Conservation (phyloP, 2,113 vertebrate species). For the Thamnophis sirtalis region DNA sequence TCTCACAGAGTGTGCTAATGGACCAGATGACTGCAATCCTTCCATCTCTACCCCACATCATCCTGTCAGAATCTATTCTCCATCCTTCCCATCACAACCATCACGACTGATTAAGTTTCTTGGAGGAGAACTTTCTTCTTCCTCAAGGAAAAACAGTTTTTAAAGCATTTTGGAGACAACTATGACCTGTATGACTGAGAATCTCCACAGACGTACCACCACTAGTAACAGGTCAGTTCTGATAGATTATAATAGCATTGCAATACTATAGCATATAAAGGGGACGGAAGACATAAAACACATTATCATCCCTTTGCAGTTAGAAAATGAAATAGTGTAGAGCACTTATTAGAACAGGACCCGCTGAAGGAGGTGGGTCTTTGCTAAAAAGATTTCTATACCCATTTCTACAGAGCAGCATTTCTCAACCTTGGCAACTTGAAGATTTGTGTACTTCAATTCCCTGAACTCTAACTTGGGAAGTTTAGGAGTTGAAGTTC, state of each 20-base stretch:
- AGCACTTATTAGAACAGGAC: background rate
- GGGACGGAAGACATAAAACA: background rate
- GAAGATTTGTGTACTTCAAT: background rate
- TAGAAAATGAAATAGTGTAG: background rate
- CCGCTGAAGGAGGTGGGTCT: background rate
- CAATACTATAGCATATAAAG: background rate
- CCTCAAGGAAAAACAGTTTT: too few relatives aligned
- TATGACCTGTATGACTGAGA: too few relatives aligned
- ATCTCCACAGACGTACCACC: background rate
- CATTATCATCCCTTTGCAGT: background rate
- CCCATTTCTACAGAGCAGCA: background rate
- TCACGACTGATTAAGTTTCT: too few relatives aligned
- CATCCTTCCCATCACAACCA: too few relatives aligned
- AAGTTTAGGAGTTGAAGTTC: background rate
- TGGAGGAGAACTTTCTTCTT: too few relatives aligned
- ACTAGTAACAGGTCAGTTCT: background rate
- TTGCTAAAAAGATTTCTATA: background rate
- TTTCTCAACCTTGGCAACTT: background rate
- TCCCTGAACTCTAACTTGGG: background rate
- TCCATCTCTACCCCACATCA: too few relatives aligned
- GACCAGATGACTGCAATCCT: too few relatives aligned
- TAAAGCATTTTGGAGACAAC: too few relatives aligned
- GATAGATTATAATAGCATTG: background rate
- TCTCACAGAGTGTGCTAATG: too few relatives aligned
- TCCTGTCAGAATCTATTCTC: too few relatives aligned